Evolutionary conservation across 2,113 vertebrate genomes (phyloP), one percentile per base, ranked within the genome.

Genomic region (Brienomyrus longianalis): DNA sequence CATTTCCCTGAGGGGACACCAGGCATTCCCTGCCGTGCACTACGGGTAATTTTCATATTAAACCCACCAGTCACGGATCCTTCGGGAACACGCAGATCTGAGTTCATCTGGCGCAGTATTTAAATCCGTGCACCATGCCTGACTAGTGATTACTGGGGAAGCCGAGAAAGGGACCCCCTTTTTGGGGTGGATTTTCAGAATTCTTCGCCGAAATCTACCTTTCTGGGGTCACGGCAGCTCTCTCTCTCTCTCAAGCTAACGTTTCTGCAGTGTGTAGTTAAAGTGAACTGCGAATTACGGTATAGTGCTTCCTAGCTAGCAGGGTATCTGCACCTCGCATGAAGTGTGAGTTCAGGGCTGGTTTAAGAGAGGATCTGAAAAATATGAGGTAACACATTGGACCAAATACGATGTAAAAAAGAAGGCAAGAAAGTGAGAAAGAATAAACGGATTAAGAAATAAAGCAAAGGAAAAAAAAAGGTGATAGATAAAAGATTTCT

Each of bases 301-400:
- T 80, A 80, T 8, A 39, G 74, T 17, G 74, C 43, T 80, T 80
- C 74, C 74, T 31, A 31, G 10, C 62, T 70, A 70, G 31, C n/a
- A 9, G 62, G 62, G 62, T 70, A 70, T 31, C 62, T 80, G 74
- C 74, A 80, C 74, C 74, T 80, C 35, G 74, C 74, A 43, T 7
- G 74, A 80, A 80, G 74, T 80, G 74, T 80, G 74, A 80, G 74
- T 80, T 80, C 74, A 80, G 74, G 74, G 74, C 74, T 43, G 74
- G 74, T 80, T 80, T 80, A 80, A 80, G 74, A 80, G 74, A 80
- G 74, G 74, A 80, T 80, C 74, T 80, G 74, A 43, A 80, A 80
- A 43, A 80, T 80, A 15, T 43, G 74, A 80, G 74, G 74, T 80
- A 80, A 80, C 74, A 80, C 74, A 80, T 80, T 80, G 74, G 74